A percentile compares a stretch with the other conserved stretches of the same genome.
These are phyloP conservation scores for Cnemophilus loriae DNA, from an alignment of 2,113 vertebrate genomes.

Conservation along the genomic window DNA sequence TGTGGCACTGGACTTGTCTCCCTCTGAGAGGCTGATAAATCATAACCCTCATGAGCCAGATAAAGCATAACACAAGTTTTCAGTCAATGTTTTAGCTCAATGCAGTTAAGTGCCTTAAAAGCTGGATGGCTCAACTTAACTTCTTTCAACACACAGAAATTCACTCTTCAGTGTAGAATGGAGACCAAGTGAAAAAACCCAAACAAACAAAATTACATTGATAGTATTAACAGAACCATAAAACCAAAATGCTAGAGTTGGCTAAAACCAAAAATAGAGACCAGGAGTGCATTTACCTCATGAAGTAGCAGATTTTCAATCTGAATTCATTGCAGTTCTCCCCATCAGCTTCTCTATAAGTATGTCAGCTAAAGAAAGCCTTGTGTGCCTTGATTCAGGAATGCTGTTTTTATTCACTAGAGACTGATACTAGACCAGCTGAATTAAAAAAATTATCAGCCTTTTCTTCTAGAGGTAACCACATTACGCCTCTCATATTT, in stretches of 20 bases:
- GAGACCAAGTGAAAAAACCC: not conserved
- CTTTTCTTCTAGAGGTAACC: not conserved
- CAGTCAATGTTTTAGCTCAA: not conserved
- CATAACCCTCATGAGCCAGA: not conserved
- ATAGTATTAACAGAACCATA: not conserved
- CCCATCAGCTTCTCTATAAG: constrained; percentile 84
- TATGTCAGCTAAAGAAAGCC: constrained; percentile 79
- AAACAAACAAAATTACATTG: not conserved
- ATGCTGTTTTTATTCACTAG: not conserved
- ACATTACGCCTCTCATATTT: not conserved
- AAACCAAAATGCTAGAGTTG: not conserved
- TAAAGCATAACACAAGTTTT: not conserved
- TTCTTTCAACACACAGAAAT: not conserved
- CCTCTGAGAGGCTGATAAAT: not conserved
- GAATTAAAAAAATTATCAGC: not conserved
- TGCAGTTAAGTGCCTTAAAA: not conserved
- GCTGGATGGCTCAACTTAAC: not conserved
- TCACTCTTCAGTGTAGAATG: not conserved
- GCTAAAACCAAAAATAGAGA: too few relatives aligned
- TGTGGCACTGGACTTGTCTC: not conserved
- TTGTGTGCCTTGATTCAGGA: not conserved
- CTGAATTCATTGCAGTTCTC: constrained; percentile 79
- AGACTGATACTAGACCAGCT: not conserved
- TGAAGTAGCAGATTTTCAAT: constrained; percentile 93
- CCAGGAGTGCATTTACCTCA: constrained; percentile 82